A percentile compares a stretch with the other conserved stretches of the same genome.
Evolutionary conservation across 2,113 vertebrate species (phyloP).

Genomic region (Arenaria interpres): DNA sequence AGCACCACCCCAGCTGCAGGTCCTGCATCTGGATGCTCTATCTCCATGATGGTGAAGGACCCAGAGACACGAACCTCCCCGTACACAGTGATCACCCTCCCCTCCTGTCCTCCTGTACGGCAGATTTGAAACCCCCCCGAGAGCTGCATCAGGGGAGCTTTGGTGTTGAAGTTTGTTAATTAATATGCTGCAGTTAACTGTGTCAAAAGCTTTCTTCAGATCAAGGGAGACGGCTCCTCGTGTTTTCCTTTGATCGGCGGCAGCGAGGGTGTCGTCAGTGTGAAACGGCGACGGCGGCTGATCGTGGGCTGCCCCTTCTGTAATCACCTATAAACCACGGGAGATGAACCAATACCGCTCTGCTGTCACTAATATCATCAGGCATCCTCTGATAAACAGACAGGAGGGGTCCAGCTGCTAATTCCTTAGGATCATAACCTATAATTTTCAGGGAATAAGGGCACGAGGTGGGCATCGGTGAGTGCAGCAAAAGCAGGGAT

Average conservation of each 20-base stretch:
- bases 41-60: neutral
- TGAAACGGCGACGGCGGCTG: rapidly evolving
- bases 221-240: neutral
- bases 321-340: neutral
- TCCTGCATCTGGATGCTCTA: neutral
- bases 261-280: neutral
- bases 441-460: neutral
- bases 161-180: slow-evolving; percentile 37
- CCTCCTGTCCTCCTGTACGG: neutral
- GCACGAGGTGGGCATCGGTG: rapidly evolving
- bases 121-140: slow-evolving; percentile 24
- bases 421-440: neutral
- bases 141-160: neutral
- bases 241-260: slow-evolving; percentile 22
- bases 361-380: neutral
- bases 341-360: neutral
- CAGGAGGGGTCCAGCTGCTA: neutral
- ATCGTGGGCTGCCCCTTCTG: neutral
- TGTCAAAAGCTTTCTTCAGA: slow-evolving; percentile 49
- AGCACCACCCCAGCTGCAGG: rapidly evolving
- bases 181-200: slow-evolving; percentile 47
- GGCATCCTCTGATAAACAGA: neutral
- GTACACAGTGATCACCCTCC: neutral
- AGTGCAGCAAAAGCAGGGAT: neutral
- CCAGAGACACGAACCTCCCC: neutral